Evolutionary conservation across 2,113 vertebrate species (phyloP).

Genomic region (Albula goreensis): DNA sequence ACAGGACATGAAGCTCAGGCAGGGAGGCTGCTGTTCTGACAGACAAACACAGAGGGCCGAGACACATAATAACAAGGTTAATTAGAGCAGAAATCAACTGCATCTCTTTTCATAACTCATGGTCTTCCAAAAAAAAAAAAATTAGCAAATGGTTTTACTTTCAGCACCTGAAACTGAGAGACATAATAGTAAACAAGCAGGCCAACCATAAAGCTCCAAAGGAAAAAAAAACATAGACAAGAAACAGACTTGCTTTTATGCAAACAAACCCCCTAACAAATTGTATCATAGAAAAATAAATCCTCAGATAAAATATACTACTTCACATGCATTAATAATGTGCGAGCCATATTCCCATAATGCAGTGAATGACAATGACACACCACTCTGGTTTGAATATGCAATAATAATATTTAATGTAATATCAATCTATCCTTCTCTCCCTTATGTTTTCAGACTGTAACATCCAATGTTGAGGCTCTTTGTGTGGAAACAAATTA

Average conservation of each 20-base stretch:
- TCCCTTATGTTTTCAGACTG: no score
- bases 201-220: no score
- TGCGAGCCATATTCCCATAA: background rate
- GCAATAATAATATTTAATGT: no score
- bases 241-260: no score
- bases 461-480: no score
- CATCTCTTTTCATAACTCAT: background rate
- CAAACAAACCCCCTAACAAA: no score
- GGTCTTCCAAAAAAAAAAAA: background rate
- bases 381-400: no score
- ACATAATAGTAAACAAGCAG: background rate
- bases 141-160: background rate
- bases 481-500: no score
- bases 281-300: no score
- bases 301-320: no score
- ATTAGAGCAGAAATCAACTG: background rate
- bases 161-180: background rate
- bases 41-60: background rate
- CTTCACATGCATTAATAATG: background rate
- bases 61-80: background rate
- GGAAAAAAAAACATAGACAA: no score
- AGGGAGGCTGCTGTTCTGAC: background rate
- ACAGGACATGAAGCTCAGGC: background rate
- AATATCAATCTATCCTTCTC: no score
- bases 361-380: background rate